Conservation (phyloP, 2,888 invertebrate genomes). For the Ceraclea dissimilis region DNA sequence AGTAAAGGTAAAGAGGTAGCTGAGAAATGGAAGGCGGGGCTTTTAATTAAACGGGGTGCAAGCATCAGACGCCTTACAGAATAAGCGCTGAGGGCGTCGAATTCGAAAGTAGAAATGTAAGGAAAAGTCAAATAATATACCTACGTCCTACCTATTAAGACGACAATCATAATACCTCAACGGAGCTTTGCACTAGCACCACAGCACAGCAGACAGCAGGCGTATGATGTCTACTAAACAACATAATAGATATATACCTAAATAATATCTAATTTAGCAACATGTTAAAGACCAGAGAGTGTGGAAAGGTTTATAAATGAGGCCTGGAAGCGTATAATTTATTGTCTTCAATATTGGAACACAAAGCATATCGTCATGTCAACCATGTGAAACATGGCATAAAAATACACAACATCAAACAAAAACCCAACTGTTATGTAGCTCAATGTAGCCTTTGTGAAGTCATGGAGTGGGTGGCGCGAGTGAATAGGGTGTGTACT, state of each 20-base stretch:
- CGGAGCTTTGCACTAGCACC: too few relatives aligned
- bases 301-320: background rate
- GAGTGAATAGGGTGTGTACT: constrained; percentile 6
- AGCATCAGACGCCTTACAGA: too few relatives aligned
- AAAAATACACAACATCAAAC: background rate
- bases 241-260: too few relatives aligned
- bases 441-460: background rate
- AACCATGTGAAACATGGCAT: constrained; percentile 7
- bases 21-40: constrained; percentile 24
- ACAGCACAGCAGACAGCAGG: too few relatives aligned
- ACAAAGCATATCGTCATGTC: constrained; percentile 17
- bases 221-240: too few relatives aligned
- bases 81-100: too few relatives aligned
- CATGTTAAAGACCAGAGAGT: background rate
- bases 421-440: background rate
- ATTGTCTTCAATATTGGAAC: background rate
- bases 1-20: background rate
- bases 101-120: too few relatives aligned
- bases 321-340: background rate
- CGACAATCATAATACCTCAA: too few relatives aligned
- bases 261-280: constrained; percentile 1
- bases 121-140: too few relatives aligned
- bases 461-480: background rate
- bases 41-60: constrained; percentile 25
- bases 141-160: too few relatives aligned